Percentiles rank a stretch among this genome's conserved stretches.
Conservation (phyloP, 1,140 invertebrate genomes). For the Saccostrea glomerata region DNA sequence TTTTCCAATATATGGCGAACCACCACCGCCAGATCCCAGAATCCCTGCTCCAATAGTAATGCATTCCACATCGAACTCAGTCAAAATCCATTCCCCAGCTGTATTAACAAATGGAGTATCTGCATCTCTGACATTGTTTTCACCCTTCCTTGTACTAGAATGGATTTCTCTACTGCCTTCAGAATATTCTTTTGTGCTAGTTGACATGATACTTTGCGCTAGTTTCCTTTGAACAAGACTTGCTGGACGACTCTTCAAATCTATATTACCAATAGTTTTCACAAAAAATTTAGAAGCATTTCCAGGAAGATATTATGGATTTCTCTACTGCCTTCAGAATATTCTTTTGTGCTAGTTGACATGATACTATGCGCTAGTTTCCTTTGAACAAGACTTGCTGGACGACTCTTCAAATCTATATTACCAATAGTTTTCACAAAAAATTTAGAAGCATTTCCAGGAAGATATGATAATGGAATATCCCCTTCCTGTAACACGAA, state of each 20-base stretch:
- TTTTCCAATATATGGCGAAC: conserved; percentile 68
- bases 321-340: conserved; percentile 56
- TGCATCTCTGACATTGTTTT: conserved; percentile 46
- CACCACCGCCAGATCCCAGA: conserved; percentile 74
- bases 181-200: conserved; percentile 44
- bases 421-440: conserved; percentile 70
- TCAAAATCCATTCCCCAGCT: conserved; percentile 72
- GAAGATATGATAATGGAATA: conserved; percentile 67
- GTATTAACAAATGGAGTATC: conserved; percentile 49
- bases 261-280: conserved; percentile 67
- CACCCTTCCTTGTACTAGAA: conserved; percentile 45
- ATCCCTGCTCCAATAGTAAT: conserved; percentile 73
- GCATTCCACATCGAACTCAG: conserved; percentile 72
- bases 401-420: conserved; percentile 7
- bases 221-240: background rate
- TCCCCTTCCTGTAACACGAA: conserved; percentile 65
- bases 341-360: conserved; percentile 39
- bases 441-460: conserved; percentile 68
- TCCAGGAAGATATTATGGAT: conserved; percentile 70
- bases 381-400: background rate
- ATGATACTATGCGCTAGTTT: background rate
- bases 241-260: background rate
- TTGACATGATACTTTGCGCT: background rate
- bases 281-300: conserved; percentile 68
- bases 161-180: conserved; percentile 58